Percentiles rank a stretch among this genome's conserved stretches.
These are phyloP conservation scores for Cinara cedri DNA, from an alignment of 2,888 invertebrate species.

Conservation along the genomic window DNA sequence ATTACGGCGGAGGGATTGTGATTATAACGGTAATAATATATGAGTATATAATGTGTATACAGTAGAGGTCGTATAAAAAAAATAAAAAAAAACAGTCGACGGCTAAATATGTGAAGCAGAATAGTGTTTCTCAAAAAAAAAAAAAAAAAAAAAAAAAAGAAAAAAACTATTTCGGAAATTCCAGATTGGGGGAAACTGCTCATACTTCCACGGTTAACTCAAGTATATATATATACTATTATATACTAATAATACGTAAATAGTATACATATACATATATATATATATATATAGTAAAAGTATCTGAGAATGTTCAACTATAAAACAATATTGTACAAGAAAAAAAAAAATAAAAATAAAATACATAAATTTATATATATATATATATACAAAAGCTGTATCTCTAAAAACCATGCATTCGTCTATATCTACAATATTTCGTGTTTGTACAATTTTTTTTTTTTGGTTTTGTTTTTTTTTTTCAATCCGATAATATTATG, in stretches of 20 bases:
- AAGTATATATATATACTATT: neutral
- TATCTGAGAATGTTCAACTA: neutral
- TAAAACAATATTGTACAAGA: neutral
- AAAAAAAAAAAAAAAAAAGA: too few relatives aligned
- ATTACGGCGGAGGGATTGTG: slow-evolving; percentile 19
- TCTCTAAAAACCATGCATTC: slow-evolving; percentile 33
- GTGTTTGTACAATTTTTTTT: slow-evolving; percentile 5
- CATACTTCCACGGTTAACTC: slow-evolving; percentile 56
- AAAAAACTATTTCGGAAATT: slow-evolving; percentile 34
- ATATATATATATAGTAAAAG: neutral
- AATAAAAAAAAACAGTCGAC: slow-evolving; percentile 1
- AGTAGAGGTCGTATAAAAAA: too few relatives aligned
- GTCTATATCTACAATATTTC: slow-evolving; percentile 35
- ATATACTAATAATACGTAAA: neutral
- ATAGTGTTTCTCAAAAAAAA: too few relatives aligned
- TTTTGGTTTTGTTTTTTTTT: neutral
- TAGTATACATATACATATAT: neutral
- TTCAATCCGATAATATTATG: slow-evolving; percentile 9
- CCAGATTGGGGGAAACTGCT: slow-evolving; percentile 56
- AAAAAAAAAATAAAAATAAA: too few relatives aligned
- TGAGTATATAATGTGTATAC: too few relatives aligned
- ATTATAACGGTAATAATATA: slow-evolving; percentile 17
- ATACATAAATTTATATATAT: slow-evolving; percentile 15
- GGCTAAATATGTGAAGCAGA: neutral
- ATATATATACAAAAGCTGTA: slow-evolving; percentile 43